Percentiles rank a stretch among this genome's conserved stretches.
Conservation (phyloP, 2,797 vertebrate genomes). For the Harpagifer antarcticus region DNA sequence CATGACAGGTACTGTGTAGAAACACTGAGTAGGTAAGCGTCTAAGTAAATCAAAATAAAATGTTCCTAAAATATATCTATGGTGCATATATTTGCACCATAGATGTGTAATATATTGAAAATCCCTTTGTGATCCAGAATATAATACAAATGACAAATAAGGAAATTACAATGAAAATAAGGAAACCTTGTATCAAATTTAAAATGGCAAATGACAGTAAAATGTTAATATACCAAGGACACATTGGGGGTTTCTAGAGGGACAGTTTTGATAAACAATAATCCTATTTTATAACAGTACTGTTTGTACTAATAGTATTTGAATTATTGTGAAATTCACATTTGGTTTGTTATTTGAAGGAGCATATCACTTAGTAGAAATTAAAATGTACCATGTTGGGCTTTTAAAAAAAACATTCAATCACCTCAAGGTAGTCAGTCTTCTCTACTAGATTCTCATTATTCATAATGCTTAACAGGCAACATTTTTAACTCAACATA, state of each 20-base stretch:
- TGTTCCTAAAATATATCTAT: conserved; percentile 1
- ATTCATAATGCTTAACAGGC: background rate
- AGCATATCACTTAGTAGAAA: background rate
- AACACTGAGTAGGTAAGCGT: background rate
- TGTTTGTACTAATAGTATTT: no score
- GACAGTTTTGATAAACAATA: no score
- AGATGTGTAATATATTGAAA: background rate
- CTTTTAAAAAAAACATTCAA: background rate
- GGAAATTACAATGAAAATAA: background rate
- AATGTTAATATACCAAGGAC: conserved; percentile 6
- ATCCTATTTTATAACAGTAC: no score
- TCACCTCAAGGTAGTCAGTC: background rate
- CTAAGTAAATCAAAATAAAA: conserved; percentile 4
- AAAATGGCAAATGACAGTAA: conserved; percentile 6
- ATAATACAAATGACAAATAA: background rate
- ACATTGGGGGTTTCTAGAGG: background rate
- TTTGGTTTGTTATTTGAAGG: background rate
- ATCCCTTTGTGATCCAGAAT: conserved; percentile 4
- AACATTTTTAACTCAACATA: background rate
- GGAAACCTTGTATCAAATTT: conserved; percentile 1
- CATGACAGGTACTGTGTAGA: background rate
- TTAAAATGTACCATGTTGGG: background rate
- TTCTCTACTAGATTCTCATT: background rate
- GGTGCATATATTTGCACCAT: background rate
- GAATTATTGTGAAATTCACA: background rate